Evolutionary conservation across 2,797 vertebrate genomes (phyloP).

Genomic region (Meriones psammophilus): DNA sequence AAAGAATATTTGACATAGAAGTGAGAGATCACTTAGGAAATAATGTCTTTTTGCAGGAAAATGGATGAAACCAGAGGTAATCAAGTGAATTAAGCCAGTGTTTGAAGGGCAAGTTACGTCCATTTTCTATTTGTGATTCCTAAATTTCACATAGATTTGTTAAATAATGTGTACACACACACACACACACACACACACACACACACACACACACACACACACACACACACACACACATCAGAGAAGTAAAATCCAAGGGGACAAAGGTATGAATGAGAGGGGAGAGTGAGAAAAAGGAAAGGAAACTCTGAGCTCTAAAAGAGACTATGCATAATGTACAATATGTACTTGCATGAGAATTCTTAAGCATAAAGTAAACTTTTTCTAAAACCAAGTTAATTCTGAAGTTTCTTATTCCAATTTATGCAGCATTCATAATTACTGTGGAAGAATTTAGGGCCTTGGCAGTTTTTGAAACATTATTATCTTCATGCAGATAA

Average conservation of each 20-base stretch:
- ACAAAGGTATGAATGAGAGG: neutral
- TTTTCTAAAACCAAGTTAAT: neutral
- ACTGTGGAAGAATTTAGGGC: neutral
- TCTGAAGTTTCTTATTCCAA: neutral
- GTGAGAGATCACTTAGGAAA: neutral
- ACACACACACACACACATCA: too few species aligned
- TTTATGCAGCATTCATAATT: slow-evolving; percentile 3
- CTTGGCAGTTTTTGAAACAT: neutral
- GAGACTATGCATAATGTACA: neutral
- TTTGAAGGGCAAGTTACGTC: neutral
- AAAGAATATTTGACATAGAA: slow-evolving; percentile 30
- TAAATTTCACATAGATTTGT: neutral
- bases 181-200: too few species aligned
- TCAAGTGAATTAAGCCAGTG: neutral
- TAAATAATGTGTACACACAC: neutral
- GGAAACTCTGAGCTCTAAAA: neutral
- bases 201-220: too few species aligned
- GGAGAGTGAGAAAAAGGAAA: neutral
- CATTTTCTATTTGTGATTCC: neutral
- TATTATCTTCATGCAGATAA: neutral
- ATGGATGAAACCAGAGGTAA: neutral
- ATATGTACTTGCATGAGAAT: neutral
- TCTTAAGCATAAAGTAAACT: slow-evolving; percentile 28
- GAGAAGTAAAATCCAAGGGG: neutral
- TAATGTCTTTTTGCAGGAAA: neutral